Evolutionary conservation across 2,113 vertebrate species (phyloP).

Genomic region (Accipiter cooperii): DNA sequence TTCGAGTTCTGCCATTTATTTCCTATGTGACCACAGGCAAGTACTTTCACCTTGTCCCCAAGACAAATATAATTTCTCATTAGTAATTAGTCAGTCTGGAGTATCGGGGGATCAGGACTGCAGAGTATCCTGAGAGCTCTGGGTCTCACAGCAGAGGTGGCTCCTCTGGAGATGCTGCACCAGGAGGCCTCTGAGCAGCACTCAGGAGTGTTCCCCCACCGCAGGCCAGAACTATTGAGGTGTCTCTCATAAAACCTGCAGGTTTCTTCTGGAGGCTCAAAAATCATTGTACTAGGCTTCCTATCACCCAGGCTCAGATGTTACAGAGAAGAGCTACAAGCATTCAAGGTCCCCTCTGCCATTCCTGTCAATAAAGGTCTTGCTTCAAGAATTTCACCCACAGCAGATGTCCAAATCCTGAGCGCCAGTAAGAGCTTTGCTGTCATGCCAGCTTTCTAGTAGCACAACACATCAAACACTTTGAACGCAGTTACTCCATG

Average conservation of each 20-base stretch:
- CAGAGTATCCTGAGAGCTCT: neutral
- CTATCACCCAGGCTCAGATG: neutral
- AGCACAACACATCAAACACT: neutral
- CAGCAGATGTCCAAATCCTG: neutral
- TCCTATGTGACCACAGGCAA: neutral
- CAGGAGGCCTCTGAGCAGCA: rapidly evolving
- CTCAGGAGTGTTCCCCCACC: neutral
- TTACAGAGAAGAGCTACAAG: neutral
- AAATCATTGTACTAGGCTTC: neutral
- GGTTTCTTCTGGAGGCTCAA: neutral
- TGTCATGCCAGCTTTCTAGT: neutral
- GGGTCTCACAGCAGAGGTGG: neutral
- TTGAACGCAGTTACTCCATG: neutral
- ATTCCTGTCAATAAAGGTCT: neutral
- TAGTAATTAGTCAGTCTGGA: neutral
- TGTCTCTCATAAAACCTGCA: neutral
- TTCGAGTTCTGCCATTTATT: neutral
- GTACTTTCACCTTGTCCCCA: neutral
- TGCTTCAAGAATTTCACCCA: neutral
- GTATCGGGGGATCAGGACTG: neutral
- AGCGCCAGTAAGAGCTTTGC: neutral
- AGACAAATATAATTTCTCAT: neutral
- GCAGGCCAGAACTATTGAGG: neutral
- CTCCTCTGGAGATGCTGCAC: neutral
- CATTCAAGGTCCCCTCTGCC: neutral